A percentile compares a stretch with the other conserved stretches of the same genome.
Evolutionary conservation across 2,888 invertebrate genomes (phyloP).

Genomic region (Polymixis lichenea): DNA sequence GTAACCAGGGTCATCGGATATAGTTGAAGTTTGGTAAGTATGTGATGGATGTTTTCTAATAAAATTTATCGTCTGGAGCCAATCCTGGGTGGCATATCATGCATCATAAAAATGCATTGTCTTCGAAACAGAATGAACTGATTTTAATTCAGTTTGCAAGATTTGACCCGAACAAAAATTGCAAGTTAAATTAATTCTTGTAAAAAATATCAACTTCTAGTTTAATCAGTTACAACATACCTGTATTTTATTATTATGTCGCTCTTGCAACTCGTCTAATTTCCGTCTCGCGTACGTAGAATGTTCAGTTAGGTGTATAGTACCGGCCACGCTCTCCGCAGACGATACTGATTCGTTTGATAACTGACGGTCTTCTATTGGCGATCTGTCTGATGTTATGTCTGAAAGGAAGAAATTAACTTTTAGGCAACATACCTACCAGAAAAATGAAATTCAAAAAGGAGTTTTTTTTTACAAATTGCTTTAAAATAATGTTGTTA

Average conservation of each 20-base stretch:
- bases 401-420: slow-evolving; percentile 71
- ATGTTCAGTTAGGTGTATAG: slow-evolving; percentile 94
- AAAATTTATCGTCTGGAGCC: too few species aligned
- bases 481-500: background rate
- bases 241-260: slow-evolving; percentile 95
- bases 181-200: too few species aligned
- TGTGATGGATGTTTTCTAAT: too few species aligned
- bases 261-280: slow-evolving; percentile 95
- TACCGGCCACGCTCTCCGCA: slow-evolving; percentile 85
- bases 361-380: slow-evolving; percentile 90
- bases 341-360: slow-evolving; percentile 90
- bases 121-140: too few species aligned
- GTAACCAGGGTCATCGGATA: too few species aligned
- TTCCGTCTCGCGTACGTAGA: slow-evolving; percentile 95
- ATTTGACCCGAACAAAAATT: too few species aligned
- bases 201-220: background rate
- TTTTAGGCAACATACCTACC: background rate
- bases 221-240: slow-evolving; percentile 71
- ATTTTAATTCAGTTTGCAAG: too few species aligned
- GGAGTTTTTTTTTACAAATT: background rate
- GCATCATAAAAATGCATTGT: too few species aligned
- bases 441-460: background rate
- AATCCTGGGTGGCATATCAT: too few species aligned
- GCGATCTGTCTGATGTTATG: slow-evolving; percentile 85
- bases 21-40: too few species aligned